Conservation (phyloP, 2,797 vertebrate genomes). For the Varecia variegata region DNA sequence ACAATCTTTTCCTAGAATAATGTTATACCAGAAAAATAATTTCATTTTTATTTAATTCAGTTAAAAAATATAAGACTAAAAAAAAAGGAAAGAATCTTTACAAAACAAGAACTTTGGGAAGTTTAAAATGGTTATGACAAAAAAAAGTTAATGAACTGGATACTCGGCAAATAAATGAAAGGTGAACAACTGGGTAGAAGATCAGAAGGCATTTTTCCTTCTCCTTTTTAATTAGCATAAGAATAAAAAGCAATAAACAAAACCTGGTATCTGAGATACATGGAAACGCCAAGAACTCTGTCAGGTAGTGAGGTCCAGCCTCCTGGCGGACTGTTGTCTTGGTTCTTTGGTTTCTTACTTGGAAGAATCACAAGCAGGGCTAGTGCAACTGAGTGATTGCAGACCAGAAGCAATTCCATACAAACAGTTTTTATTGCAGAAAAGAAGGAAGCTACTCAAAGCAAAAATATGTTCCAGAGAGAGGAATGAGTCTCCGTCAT, state of each 20-base stretch:
- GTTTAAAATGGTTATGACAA: not conserved
- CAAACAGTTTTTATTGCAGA: no score
- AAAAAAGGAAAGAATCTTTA: not conserved
- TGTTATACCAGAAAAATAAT: not conserved
- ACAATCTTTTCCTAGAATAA: not conserved
- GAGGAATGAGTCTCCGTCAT: no score
- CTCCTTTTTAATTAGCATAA: not conserved
- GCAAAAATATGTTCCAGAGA: no score
- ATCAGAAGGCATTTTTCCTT: not conserved
- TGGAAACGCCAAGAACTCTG: not conserved
- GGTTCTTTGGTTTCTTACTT: no score
- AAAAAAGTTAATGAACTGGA: not conserved
- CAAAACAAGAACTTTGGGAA: not conserved
- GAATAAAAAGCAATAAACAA: not conserved
- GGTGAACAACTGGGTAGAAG: not conserved
- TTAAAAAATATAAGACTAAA: not conserved
- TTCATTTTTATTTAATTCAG: conserved; percentile 7
- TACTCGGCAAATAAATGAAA: not conserved
- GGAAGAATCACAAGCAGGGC: no score
- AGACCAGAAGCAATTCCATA: no score
- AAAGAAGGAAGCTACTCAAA: no score
- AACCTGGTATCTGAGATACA: not conserved
- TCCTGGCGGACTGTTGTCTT: no score
- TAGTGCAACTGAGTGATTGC: no score
- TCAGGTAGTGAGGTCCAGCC: no score